Evolutionary conservation across 2,888 invertebrate species (phyloP).

Genomic region (Gymnosoma rotundatum): DNA sequence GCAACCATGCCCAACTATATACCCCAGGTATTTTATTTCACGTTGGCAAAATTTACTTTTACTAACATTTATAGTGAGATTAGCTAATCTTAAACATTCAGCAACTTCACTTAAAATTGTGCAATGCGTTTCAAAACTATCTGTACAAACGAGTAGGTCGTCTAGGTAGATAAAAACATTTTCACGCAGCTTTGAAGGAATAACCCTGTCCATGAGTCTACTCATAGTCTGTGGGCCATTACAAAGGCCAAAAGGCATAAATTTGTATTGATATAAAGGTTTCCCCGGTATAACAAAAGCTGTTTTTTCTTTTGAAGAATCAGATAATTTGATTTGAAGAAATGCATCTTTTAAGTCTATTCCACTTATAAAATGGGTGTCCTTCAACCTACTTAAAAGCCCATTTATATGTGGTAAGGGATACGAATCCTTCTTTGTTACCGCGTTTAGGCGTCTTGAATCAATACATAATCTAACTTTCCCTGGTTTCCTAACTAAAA

Average conservation of each 20-base stretch:
- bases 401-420: conserved; percentile 60
- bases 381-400: conserved; percentile 45
- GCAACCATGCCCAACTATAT: conserved; percentile 27
- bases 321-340: conserved; percentile 14
- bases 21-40: conserved; percentile 39
- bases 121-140: conserved; percentile 10
- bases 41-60: conserved; percentile 45
- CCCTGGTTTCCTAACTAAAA: conserved; percentile 46
- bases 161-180: conserved; percentile 60
- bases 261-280: conserved; percentile 59
- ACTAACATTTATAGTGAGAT: conserved; percentile 20
- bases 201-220: conserved; percentile 43
- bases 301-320: conserved; percentile 3
- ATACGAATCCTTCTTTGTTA: conserved; percentile 21
- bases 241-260: conserved; percentile 23
- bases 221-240: conserved; percentile 59
- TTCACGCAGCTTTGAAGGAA: conserved; percentile 30
- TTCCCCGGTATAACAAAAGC: conserved; percentile 15
- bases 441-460: conserved; percentile 39
- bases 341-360: conserved; percentile 19
- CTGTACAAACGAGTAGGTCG: conserved; percentile 29
- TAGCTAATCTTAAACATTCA: neutral
- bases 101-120: conserved; percentile 18
- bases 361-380: conserved; percentile 51
- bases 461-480: conserved; percentile 55